Base-by-base conservation (phyloP, 2,113 vertebrate species). In the Galeopterus variegatus region DNA sequence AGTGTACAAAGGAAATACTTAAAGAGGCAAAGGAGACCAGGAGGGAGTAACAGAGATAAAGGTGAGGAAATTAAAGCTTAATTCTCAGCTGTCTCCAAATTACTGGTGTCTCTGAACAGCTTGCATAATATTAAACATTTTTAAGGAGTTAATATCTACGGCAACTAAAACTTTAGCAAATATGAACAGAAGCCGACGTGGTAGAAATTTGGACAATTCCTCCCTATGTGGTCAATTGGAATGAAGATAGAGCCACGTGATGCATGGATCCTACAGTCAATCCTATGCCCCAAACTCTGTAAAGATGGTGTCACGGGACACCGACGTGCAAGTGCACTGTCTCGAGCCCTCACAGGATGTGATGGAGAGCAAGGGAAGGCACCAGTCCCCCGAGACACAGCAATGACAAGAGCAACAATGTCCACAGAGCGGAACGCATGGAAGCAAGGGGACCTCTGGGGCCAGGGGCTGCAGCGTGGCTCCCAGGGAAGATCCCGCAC, bases 301-400 rank as follows among this genome's bases (percentile, higher is more conserved):
- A 41, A 41, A 41, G 41, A 41, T 4, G 41, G 41, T 41, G 41
- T 23, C 45, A 4, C 3, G 2, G 52, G 36, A 31, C 45, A 6
- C 10, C 52, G 14, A 0, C 14, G 0, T 3, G 7, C 1, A 33
- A 26, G 11, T 4, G 15, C 2, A 14, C 13, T 1, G 10, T 18
- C 7, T 56, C 52, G 56, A 58, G 52, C n/a, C 15, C 45, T 72
- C 52, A 65, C 33, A 0, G 54, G 19, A 11, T 7, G 13, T 11
- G 62, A 69, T n/a, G 2, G 15, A 48, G n/a, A 77, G 28, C 17
- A 14, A 84, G 62, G 54, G 12, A 41, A 45, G 18, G 83, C 10
- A 3, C 28, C 19, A 5, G 33, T 28, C 72, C 7, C 6, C 36
- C 2, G 18, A 62, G 60, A 21, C 0, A 3, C 15, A 0, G 54